Conservation (phyloP, 2,797 vertebrate genomes). For the Pantherophis vulpinus region DNA sequence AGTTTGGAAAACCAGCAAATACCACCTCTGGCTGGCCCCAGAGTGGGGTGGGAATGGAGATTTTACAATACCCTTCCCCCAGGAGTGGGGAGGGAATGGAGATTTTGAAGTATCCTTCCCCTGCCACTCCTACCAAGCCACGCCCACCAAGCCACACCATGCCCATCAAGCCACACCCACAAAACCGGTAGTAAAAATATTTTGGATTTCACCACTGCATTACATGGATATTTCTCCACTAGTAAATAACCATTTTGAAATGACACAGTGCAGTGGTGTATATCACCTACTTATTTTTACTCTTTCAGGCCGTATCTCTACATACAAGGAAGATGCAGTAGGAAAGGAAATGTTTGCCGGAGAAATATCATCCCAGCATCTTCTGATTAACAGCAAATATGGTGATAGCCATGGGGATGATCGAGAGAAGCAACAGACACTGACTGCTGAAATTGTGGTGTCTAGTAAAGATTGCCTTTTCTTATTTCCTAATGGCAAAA, state of each 20-base stretch:
- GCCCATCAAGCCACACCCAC: too few species aligned
- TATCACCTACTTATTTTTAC: constrained; percentile 39
- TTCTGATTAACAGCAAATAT: neutral
- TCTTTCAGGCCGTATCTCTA: constrained; percentile 47
- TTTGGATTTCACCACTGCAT: too few species aligned
- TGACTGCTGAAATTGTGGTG: constrained; percentile 83
- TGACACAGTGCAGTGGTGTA: neutral
- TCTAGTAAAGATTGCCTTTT: constrained; percentile 75
- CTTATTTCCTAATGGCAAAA: neutral
- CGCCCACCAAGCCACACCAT: too few species aligned
- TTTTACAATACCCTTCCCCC: too few species aligned
- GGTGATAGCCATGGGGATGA: constrained; percentile 22
- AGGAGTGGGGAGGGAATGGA: too few species aligned
- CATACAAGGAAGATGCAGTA: constrained; percentile 23
- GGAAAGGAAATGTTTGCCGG: constrained; percentile 46
- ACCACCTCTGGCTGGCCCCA: too few species aligned
- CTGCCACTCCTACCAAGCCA: too few species aligned
- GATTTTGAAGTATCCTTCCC: too few species aligned
- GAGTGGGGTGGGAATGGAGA: too few species aligned
- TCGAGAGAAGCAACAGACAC: constrained; percentile 8
- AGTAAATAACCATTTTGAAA: neutral
- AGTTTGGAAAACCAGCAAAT: too few species aligned
- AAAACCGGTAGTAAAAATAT: too few species aligned
- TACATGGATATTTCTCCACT: neutral
- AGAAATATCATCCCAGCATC: constrained; percentile 46